A percentile compares a stretch with the other conserved stretches of the same genome.
Conservation (phyloP, 2,797 vertebrate species). For the Limosa lapponica region DNA sequence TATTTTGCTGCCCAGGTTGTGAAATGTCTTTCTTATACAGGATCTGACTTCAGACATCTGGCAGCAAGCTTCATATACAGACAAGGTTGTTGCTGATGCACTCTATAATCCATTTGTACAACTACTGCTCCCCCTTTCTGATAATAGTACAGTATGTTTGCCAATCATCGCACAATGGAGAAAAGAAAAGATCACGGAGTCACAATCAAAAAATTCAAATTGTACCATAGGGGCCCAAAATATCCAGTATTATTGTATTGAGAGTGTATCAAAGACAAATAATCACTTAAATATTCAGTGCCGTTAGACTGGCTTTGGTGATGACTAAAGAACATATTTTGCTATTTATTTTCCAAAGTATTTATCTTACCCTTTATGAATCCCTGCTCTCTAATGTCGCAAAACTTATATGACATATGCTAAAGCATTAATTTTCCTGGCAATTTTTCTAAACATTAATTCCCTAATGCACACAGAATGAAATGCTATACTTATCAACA, state of each 20-base stretch:
- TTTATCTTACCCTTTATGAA: not conserved
- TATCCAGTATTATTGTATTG: not conserved
- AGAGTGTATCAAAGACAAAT: not conserved
- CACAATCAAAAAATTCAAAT: not conserved
- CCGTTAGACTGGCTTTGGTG: not conserved
- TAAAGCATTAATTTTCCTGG: constrained; percentile 18
- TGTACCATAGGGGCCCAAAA: not conserved
- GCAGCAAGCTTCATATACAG: not conserved
- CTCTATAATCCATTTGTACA: not conserved
- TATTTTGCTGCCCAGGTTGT: not conserved
- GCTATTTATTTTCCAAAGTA: not conserved
- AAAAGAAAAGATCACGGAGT: not conserved
- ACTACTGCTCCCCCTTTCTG: not conserved
- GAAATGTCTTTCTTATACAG: not conserved
- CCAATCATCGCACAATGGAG: not conserved
- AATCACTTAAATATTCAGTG: not conserved
- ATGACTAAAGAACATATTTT: not conserved
- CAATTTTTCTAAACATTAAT: constrained; percentile 12
- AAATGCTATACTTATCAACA: constrained; percentile 25
- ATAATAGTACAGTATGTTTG: no score
- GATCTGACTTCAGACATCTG: not conserved
- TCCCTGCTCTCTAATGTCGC: not conserved
- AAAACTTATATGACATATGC: not conserved
- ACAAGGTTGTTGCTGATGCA: not conserved
- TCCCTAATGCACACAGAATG: constrained; percentile 21